These are phyloP conservation scores for Prunella fulvescens DNA, from an alignment of 2,113 vertebrate genomes.

Conservation along the genomic window DNA sequence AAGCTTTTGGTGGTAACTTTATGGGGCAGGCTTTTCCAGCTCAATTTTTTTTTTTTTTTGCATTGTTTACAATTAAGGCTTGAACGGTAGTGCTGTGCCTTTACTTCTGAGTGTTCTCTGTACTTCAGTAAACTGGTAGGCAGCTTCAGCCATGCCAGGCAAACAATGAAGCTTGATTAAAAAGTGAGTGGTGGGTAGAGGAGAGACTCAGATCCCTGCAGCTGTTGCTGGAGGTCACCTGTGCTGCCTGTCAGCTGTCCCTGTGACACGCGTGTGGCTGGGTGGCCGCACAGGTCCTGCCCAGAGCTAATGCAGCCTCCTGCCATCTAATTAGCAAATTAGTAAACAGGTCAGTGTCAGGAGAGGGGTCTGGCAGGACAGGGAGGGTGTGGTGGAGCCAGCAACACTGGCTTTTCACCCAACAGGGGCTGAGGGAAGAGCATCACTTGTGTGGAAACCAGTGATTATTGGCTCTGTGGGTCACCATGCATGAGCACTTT, in stretches of 20 bases:
- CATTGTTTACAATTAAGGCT: neutral
- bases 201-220: neutral
- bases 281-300: neutral
- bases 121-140: neutral
- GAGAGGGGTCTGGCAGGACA: neutral
- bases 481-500: accelerated
- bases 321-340: neutral
- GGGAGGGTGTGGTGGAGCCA: neutral
- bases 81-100: accelerated
- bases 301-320: neutral
- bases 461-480: neutral
- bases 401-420: accelerated
- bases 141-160: neutral
- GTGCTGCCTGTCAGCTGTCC: neutral
- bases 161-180: neutral
- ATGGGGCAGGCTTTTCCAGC: neutral
- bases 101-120: neutral
- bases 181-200: neutral
- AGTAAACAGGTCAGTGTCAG: neutral
- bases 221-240: neutral
- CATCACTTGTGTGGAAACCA: neutral
- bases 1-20: neutral
- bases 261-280: accelerated
- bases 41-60: accelerated
- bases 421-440: neutral